Percentiles rank a stretch among this genome's conserved stretches.
phyloP scores from a whole-genome alignment of 2,797 vertebrate genomes.

The Macrochelys suwanniensis region DNA sequence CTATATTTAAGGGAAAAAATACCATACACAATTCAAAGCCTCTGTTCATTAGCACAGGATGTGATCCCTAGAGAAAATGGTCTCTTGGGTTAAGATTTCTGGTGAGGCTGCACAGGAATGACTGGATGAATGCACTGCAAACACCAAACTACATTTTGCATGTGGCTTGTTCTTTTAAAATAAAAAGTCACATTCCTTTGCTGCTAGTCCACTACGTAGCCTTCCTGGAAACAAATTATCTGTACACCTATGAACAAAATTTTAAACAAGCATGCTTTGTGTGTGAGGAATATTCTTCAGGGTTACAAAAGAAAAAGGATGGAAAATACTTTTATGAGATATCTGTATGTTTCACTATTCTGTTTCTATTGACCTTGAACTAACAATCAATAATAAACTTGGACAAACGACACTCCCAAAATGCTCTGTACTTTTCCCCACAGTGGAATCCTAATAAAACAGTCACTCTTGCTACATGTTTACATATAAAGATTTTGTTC shows the following conservation, averaged over 20 bases:
- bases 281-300: not conserved
- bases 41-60: conserved; percentile 43
- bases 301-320: not conserved
- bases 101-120: not conserved
- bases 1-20: conserved; percentile 27
- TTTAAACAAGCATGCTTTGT: not conserved
- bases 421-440: not conserved
- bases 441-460: not conserved
- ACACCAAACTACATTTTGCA: not conserved
- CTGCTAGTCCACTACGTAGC: not conserved
- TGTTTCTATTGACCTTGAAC: not conserved
- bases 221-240: not conserved
- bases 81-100: conserved; percentile 43
- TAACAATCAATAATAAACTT: not conserved
- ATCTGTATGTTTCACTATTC: not conserved
- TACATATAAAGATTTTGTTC: not conserved
- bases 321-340: not conserved
- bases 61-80: not conserved
- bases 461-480: not conserved
- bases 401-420: not conserved
- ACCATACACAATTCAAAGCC: conserved; percentile 3
- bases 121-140: not conserved
- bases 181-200: not conserved
- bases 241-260: not conserved
- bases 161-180: not conserved